Conservation (phyloP, 2,888 invertebrate genomes). For the Clivina fossor region DNA sequence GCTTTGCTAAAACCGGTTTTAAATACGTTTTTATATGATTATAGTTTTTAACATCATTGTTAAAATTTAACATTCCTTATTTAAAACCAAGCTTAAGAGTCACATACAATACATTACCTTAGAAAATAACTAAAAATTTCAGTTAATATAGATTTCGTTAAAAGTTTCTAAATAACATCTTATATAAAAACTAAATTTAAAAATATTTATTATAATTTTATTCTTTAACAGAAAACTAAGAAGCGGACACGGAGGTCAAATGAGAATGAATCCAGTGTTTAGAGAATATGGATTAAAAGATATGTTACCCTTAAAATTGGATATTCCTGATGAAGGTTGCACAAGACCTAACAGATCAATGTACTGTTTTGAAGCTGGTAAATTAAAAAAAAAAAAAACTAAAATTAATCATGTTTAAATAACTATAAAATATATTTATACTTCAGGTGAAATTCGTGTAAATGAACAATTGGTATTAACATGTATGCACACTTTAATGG, state of each 20-base stretch:
- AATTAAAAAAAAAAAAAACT: conserved; percentile 41
- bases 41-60: no score
- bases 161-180: no score
- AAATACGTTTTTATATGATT: no score
- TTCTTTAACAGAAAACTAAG: conserved; percentile 68
- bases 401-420: conserved; percentile 2
- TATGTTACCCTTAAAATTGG: conserved; percentile 81
- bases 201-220: not conserved
- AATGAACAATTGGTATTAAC: conserved; percentile 89
- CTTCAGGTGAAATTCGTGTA: conserved; percentile 81
- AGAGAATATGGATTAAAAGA: conserved; percentile 85
- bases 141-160: no score
- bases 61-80: no score
- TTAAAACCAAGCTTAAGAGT: no score
- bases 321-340: conserved; percentile 91
- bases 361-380: conserved; percentile 91
- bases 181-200: no score
- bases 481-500: conserved; percentile 89
- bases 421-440: not conserved
- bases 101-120: no score
- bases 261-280: conserved; percentile 89
- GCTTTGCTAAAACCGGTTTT: no score
- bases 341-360: conserved; percentile 85
- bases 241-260: conserved; percentile 76
- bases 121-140: no score